A percentile compares a stretch with the other conserved stretches of the same genome.
These are phyloP conservation scores for Zaprionus africanus DNA, from an alignment of 1,140 invertebrate genomes.

Conservation along the genomic window DNA sequence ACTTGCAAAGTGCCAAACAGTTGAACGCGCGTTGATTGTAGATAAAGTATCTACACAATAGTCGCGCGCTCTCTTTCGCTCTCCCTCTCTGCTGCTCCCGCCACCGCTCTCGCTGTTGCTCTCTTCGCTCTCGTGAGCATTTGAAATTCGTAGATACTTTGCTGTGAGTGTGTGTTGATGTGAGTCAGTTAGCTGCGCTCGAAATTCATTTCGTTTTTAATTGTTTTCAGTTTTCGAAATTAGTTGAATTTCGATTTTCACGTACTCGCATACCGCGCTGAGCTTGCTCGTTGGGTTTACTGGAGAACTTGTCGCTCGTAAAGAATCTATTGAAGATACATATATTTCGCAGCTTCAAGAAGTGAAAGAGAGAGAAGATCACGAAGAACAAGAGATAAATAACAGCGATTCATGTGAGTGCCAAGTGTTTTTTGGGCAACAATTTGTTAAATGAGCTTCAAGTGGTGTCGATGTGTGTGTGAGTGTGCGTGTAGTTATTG, in stretches of 20 bases:
- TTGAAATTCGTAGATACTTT: slow-evolving; percentile 73
- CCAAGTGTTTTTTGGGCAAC: slow-evolving; percentile 26
- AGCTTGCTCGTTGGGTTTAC: slow-evolving; percentile 27
- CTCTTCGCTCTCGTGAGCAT: slow-evolving; percentile 34
- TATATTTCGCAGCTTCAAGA: neutral
- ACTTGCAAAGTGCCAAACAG: slow-evolving; percentile 60
- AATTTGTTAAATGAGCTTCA: slow-evolving; percentile 41
- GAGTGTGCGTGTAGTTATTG: slow-evolving; percentile 7
- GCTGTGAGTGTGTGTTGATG: slow-evolving; percentile 22
- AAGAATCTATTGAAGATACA: neutral
- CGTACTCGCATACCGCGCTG: slow-evolving; percentile 62
- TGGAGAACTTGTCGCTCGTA: slow-evolving; percentile 17
- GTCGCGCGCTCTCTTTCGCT: slow-evolving; percentile 4
- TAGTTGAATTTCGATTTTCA: slow-evolving; percentile 79
- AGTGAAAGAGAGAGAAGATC: neutral
- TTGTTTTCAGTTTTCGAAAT: slow-evolving; percentile 79
- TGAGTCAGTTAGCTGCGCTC: slow-evolving; percentile 39
- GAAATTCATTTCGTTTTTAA: slow-evolving; percentile 77
- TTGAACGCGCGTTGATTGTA: slow-evolving; percentile 58
- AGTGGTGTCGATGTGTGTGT: slow-evolving; percentile 19
- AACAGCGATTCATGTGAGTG: slow-evolving; percentile 32
- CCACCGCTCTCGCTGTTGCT: slow-evolving; percentile 9
- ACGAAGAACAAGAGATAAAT: neutral
- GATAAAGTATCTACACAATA: slow-evolving; percentile 74
- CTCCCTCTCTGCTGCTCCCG: slow-evolving; percentile 6